Percentiles rank a stretch among this genome's conserved stretches.
Evolutionary conservation across 2,113 vertebrate genomes (phyloP).

Genomic region (Herpetotheres cachinnans): DNA sequence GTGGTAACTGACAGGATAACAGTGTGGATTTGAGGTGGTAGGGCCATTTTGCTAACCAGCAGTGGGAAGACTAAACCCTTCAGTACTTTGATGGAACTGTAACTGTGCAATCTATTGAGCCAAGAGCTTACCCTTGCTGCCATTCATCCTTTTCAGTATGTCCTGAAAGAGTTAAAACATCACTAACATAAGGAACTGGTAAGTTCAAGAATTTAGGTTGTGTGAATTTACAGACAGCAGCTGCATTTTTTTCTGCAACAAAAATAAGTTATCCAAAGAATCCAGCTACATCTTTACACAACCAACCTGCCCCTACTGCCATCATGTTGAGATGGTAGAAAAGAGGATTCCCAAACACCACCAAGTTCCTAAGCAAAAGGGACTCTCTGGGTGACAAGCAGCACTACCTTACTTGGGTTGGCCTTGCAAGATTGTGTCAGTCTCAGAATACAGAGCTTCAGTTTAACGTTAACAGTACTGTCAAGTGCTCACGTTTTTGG

Average conservation of each 20-base stretch:
- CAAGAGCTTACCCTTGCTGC: neutral
- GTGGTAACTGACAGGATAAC: neutral
- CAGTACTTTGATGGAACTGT: neutral
- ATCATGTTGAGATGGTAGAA: accelerated
- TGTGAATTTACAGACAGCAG: neutral
- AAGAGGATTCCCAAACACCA: neutral
- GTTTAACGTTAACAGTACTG: neutral
- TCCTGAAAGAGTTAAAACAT: neutral
- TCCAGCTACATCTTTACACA: neutral
- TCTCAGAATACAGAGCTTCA: neutral
- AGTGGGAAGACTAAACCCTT: neutral
- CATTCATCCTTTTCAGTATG: neutral
- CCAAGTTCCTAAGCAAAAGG: neutral
- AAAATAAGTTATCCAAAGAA: neutral
- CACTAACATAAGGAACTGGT: neutral
- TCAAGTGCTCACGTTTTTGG: neutral
- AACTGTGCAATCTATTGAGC: neutral
- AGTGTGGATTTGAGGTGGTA: neutral
- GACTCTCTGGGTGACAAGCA: neutral
- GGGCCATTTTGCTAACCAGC: neutral
- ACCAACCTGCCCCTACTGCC: neutral
- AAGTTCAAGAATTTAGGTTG: neutral
- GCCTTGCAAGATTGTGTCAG: neutral
- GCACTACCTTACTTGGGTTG: neutral
- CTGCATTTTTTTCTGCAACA: neutral